phyloP scores from a whole-genome alignment of 2,888 invertebrate species.

The Drosophila prostipennis region DNA sequence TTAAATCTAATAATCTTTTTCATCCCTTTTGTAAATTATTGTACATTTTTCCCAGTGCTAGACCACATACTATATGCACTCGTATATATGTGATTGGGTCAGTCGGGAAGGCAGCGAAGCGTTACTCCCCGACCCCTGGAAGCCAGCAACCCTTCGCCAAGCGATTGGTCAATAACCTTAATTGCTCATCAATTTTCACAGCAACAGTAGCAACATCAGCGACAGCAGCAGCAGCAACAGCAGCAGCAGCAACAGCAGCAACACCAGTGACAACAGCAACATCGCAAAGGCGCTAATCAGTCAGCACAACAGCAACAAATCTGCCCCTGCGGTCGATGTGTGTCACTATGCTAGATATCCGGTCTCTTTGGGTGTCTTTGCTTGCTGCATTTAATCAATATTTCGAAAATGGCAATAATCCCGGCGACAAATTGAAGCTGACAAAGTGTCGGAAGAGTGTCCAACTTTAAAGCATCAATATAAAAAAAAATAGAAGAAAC shows the following conservation, averaged over 20 bases:
- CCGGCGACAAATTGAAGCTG: constrained; percentile 49
- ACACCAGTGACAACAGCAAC: constrained; percentile 32
- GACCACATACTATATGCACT: constrained; percentile 8
- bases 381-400: constrained; percentile 58
- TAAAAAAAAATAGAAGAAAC: too few species aligned
- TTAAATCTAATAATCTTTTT: too few species aligned
- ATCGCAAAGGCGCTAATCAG: constrained; percentile 58
- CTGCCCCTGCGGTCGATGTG: constrained; percentile 37
- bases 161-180: constrained; percentile 74
- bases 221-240: constrained; percentile 8
- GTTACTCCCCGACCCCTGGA: constrained; percentile 45
- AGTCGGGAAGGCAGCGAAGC: constrained; percentile 39
- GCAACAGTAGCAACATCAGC: constrained; percentile 16
- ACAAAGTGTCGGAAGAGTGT: constrained; percentile 49
- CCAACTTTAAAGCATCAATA: constrained; percentile 9
- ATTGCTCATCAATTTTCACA: constrained; percentile 69
- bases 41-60: too few species aligned
- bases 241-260: constrained; percentile 23
- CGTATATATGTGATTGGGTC: constrained; percentile 35
- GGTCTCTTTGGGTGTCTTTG: constrained; percentile 30
- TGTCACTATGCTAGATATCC: constrained; percentile 51
- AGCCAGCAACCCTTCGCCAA: constrained; percentile 16
- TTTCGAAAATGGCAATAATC: constrained; percentile 22
- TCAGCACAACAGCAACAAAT: constrained; percentile 39
- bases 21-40: too few species aligned